A percentile compares a stretch with the other conserved stretches of the same genome.
phyloP scores from a whole-genome alignment of 35 echinoderm and acorn worm genomes.

The Hemicentrotus pulcherrimus region DNA sequence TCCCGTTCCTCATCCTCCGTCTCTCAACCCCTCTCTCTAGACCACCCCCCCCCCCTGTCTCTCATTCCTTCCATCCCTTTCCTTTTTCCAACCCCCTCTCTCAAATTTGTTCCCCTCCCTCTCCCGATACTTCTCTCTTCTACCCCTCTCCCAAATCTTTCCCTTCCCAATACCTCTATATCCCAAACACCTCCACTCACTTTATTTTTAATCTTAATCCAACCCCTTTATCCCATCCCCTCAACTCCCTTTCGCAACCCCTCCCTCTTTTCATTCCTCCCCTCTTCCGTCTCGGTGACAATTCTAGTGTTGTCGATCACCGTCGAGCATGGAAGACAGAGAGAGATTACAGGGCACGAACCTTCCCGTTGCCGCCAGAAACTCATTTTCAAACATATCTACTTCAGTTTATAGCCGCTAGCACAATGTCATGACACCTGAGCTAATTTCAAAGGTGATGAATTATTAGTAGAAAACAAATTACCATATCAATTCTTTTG shows the following conservation, averaged over 20 bases:
- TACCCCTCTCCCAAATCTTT: too few species aligned
- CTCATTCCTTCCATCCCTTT: too few species aligned
- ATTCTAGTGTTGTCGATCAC: neutral
- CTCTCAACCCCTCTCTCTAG: too few species aligned
- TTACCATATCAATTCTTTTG: constrained; percentile 43
- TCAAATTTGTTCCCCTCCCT: neutral
- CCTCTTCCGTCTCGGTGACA: neutral
- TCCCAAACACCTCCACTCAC: too few species aligned
- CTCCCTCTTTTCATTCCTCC: neutral
- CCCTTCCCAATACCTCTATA: too few species aligned
- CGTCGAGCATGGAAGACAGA: neutral
- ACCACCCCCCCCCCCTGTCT: neutral
- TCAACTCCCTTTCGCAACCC: neutral
- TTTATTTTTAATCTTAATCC: too few species aligned
- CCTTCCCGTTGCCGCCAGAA: neutral
- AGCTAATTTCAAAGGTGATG: constrained; percentile 35
- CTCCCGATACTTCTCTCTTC: neutral
- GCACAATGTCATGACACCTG: constrained; percentile 38
- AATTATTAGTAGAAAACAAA: constrained; percentile 51
- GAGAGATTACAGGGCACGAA: constrained; percentile 16
- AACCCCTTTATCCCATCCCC: neutral
- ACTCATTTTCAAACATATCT: constrained; percentile 13
- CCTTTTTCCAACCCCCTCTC: neutral
- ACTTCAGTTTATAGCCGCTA: neutral
- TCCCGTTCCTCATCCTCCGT: too few species aligned